phyloP scores from a whole-genome alignment of 2,888 invertebrate species.

The Pachycephus smyrnensis region DNA sequence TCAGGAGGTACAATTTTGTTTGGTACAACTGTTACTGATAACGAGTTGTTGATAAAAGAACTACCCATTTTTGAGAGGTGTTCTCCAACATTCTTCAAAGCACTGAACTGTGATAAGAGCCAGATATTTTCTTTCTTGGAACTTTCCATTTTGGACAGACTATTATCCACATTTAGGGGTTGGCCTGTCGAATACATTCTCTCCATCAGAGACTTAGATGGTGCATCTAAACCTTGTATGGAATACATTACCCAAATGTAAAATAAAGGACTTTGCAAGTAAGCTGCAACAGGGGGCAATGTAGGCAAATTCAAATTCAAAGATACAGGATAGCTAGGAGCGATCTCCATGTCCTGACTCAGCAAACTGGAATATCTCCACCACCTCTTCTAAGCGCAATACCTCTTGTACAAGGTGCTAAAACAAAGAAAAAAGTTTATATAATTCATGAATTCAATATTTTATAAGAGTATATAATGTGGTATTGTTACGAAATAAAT shows the following conservation, averaged over 20 bases:
- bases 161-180: conserved; percentile 21
- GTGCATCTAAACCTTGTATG: conserved; percentile 15
- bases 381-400: conserved; percentile 29
- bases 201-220: conserved; percentile 14
- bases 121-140: conserved; percentile 38
- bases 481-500: neutral
- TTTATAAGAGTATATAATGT: neutral
- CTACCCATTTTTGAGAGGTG: conserved; percentile 40
- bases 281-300: conserved; percentile 6
- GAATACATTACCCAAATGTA: conserved; percentile 30
- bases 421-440: conserved; percentile 12
- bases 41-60: conserved; percentile 41
- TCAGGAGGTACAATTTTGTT: conserved; percentile 46
- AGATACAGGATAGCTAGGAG: conserved; percentile 26
- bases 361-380: conserved; percentile 28
- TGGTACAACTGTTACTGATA: conserved; percentile 53
- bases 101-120: conserved; percentile 37
- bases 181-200: conserved; percentile 34
- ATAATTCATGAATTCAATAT: neutral
- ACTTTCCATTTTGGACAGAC: conserved; percentile 13
- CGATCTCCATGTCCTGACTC: conserved; percentile 40
- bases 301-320: conserved; percentile 22
- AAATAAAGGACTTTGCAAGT: conserved; percentile 2
- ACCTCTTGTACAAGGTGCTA: conserved; percentile 33
- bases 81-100: conserved; percentile 39